A percentile compares a stretch with the other conserved stretches of the same genome.
Conservation (phyloP, 1,140 invertebrate genomes). For the Nylanderia fulva region DNA sequence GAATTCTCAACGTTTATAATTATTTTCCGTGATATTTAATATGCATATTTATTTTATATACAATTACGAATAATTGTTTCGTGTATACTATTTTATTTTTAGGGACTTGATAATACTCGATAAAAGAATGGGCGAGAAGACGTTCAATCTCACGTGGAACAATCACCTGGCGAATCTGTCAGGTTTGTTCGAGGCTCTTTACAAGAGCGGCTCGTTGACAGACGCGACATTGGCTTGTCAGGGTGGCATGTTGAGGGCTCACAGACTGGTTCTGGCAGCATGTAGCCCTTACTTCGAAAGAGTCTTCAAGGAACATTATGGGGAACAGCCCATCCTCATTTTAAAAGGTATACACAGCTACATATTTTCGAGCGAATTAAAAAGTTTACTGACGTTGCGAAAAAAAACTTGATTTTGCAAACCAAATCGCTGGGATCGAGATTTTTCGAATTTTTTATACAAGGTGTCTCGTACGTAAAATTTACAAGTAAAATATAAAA, state of each 20-base stretch:
- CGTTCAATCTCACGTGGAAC: conserved; percentile 91
- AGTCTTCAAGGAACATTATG: conserved; percentile 89
- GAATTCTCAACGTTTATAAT: neutral
- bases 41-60: no score
- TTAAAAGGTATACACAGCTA: conserved; percentile 88
- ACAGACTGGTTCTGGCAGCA: conserved; percentile 90
- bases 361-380: no score
- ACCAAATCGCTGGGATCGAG: neutral
- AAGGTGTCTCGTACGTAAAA: no score
- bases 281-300: conserved; percentile 92
- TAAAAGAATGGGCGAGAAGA: conserved; percentile 87
- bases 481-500: no score
- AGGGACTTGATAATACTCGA: conserved; percentile 49
- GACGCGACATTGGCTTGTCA: conserved; percentile 90
- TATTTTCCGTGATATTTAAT: no score
- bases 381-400: neutral
- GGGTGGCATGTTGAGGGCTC: conserved; percentile 88
- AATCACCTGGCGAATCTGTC: conserved; percentile 91
- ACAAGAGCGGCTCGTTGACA: conserved; percentile 89
- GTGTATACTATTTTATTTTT: neutral
- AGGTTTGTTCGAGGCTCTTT: conserved; percentile 89
- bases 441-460: neutral
- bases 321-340: conserved; percentile 91
- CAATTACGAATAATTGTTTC: no score
- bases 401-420: neutral